Percentiles rank a stretch among this genome's conserved stretches.
Conservation (phyloP, 1,140 invertebrate species). For the Venturia canescens region DNA sequence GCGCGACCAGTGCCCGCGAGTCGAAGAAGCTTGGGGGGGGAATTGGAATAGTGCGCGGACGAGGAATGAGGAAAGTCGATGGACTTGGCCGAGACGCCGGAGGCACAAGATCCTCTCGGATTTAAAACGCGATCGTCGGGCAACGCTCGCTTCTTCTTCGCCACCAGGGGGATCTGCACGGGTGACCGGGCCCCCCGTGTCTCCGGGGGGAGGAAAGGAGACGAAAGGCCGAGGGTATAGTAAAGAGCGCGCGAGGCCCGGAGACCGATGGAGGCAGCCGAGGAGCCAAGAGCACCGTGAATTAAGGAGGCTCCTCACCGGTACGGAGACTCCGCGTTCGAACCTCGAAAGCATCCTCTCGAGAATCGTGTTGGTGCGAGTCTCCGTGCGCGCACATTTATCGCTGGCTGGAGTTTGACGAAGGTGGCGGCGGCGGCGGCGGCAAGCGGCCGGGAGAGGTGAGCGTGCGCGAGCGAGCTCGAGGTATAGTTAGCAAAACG, state of each 20-base stretch:
- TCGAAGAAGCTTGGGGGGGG: too few relatives aligned
- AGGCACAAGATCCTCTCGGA: too few relatives aligned
- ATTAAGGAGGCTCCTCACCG: constrained; percentile 48
- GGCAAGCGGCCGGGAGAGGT: constrained; percentile 21
- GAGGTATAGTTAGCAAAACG: constrained; percentile 35
- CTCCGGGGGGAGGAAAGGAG: neutral
- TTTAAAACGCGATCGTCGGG: too few relatives aligned
- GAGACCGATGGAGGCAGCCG: constrained; percentile 38
- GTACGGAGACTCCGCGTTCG: too few relatives aligned
- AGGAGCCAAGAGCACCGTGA: constrained; percentile 40
- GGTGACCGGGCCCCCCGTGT: constrained; percentile 13
- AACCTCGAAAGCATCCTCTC: too few relatives aligned
- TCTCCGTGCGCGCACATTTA: neutral
- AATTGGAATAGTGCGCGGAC: too few relatives aligned
- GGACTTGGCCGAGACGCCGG: too few relatives aligned
- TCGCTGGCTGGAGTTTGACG: neutral
- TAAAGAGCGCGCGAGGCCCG: constrained; percentile 37
- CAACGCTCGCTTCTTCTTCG: too few relatives aligned
- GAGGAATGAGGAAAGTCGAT: too few relatives aligned
- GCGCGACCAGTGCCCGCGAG: too few relatives aligned
- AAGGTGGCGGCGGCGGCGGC: constrained; percentile 42
- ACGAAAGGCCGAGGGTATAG: constrained; percentile 41
- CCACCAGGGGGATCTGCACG: constrained; percentile 33
- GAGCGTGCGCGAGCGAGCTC: constrained; percentile 18
- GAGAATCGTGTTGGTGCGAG: neutral